A percentile compares a stretch with the other conserved stretches of the same genome.
phyloP scores from a whole-genome alignment of 2,113 vertebrate genomes.

The Climacteris rufus region DNA sequence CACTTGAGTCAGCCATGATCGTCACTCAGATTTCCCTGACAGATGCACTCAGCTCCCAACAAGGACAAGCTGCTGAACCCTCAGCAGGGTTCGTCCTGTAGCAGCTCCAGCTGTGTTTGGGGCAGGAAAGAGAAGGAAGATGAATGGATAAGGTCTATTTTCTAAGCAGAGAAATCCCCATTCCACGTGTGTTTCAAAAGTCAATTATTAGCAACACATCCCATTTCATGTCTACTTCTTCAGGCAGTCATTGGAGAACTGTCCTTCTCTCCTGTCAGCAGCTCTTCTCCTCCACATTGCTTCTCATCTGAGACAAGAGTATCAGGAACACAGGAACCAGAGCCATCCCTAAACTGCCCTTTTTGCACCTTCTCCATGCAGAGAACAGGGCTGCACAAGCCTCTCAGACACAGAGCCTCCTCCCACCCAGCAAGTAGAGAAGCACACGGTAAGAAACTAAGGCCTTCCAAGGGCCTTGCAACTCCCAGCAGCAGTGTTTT shows the following conservation, averaged over 20 bases:
- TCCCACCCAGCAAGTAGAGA: not conserved
- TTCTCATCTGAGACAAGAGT: not conserved
- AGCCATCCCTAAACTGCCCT: not conserved
- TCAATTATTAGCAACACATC: not conserved
- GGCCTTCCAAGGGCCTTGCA: not conserved
- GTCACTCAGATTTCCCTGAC: not conserved
- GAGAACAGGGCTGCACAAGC: not conserved
- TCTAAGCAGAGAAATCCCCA: not conserved
- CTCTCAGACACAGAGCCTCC: not conserved
- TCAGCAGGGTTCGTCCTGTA: rapidly evolving
- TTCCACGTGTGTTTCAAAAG: not conserved
- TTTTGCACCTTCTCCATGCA: not conserved
- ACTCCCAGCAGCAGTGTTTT: not conserved
- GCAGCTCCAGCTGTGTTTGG: not conserved
- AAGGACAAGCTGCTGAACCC: not conserved
- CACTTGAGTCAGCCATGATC: not conserved
- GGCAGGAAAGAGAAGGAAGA: not conserved
- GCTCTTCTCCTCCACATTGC: not conserved
- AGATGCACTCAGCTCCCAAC: not conserved
- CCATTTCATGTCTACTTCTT: not conserved
- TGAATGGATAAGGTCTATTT: not conserved
- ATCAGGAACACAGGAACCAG: not conserved
- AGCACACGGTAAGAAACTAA: not conserved
- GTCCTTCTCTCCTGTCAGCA: not conserved
- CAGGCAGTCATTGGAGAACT: not conserved